Base-by-base conservation (phyloP, 2,888 invertebrate genomes). In the Andrena chrysosceles region DNA sequence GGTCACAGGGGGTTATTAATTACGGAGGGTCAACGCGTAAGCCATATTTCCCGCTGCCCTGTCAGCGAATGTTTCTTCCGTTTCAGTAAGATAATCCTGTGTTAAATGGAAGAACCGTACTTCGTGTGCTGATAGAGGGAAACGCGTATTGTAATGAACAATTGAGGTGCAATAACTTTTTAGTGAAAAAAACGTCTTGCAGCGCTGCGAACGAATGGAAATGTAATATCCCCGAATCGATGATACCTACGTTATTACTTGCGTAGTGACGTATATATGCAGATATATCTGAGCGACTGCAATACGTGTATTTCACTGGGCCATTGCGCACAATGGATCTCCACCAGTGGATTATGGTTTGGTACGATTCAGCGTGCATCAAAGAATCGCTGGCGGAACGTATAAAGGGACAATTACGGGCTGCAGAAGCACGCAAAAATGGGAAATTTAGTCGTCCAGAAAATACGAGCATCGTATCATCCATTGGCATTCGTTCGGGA, bases 1-100 rank as follows among this genome's bases (percentile, higher is more conserved):
- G 31, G 56, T 42, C 63, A 7, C 13, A 23, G 73, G 13, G 33
- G 26, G 68, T 74, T 72, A 85, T 81, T 87, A 80, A 87, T 83
- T 68, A 67, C 33, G 16, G 8, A 31, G 5, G 67, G 26, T 48
- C 23, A 49, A 56, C 7, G 7, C 6, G 13, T 6, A 6, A n/a
- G 48, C 20, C 59, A 66, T 70, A 60, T 79, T 87, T 81, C 72
- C 7, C 62, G 26, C 49, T 64, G 31, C 7, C 23, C 66, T 54
- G 42, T 59, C 49, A 29, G 60, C 63, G 66, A 85, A 78, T 83
- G 78, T 69, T 81, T 83, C 77, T 77, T 60, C 71, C 70, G 16
- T 71, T 76, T 71, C 49, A 16, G 23, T 13, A 26, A 49, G 16
- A 49, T 60, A 16, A 77, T 23, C 23, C 42, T 4, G 8, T 48